Evolutionary conservation across 2,797 vertebrate genomes (phyloP), one percentile per base, ranked within the genome.

Genomic region (Nasua narica): DNA sequence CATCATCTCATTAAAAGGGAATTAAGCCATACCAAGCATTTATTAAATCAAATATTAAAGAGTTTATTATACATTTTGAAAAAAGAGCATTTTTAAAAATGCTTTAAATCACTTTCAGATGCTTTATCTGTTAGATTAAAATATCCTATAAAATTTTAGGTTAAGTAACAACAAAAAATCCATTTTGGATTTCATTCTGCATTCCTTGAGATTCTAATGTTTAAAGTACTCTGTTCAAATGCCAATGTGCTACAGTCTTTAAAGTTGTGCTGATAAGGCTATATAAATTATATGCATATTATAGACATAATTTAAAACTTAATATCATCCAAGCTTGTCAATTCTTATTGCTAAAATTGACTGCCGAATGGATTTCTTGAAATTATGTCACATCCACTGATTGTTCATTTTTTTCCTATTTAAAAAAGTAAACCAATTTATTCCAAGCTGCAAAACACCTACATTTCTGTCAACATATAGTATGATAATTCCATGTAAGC

Each of bases 1-100:
- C 58, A 83, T 87, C 84, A 79, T 74, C 48, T 92, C 92, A 90
- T 72, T 96, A 91, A 86, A 89, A 35, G 15, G 43, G 32, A 85
- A 74, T 78, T 90, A 83, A 96, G n/a, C 32, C 77, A 91, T 54
- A 35, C 10, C 50, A 21, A 82, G 13, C 43, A 92, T 86, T 88
- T 56, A 65, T 79, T 10, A 88, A 82, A 83, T 87, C 37, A 83
- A 79, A 58, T 77, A 76, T 56, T 83, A 67, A 91, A 78, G 14
- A 85, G 12, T 50, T 84, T 48, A 35, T 25, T 69, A 84, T 16
- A 9, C 32, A 74, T 8, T 27, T 58, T 88, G 13, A 29, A 81
- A 96, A 90, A 52, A 9, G 10, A 43, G 8, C 2, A 40, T 65
- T 62, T 56, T 72, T 21, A 70, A 46, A 27, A 32, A 58, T 77